Evolutionary conservation across 1,140 invertebrate genomes (phyloP).

Genomic region (Drosophila erecta): DNA sequence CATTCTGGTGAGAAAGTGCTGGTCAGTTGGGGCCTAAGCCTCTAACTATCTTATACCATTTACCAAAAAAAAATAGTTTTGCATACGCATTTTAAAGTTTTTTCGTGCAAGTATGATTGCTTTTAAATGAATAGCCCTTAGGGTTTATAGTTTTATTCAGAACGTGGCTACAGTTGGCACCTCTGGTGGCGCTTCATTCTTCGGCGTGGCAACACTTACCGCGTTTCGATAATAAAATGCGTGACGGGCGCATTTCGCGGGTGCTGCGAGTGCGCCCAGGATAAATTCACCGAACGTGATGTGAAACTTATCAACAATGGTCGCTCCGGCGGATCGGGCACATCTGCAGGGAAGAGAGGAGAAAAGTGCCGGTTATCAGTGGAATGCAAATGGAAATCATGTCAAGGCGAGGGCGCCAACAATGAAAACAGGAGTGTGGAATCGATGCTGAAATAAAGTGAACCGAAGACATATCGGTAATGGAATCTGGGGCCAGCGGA

Average conservation of each 20-base stretch:
- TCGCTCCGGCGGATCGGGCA: slow-evolving; percentile 89
- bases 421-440: slow-evolving; percentile 39
- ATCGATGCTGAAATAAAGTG: slow-evolving; percentile 19
- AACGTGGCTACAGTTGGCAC: neutral
- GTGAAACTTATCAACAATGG: slow-evolving; percentile 90
- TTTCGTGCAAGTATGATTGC: neutral
- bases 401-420: slow-evolving; percentile 45
- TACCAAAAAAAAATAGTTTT: too few relatives aligned
- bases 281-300: slow-evolving; percentile 90
- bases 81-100: too few relatives aligned
- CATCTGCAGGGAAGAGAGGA: slow-evolving; percentile 85
- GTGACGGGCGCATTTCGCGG: slow-evolving; percentile 89
- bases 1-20: neutral
- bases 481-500: slow-evolving; percentile 41
- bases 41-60: too few relatives aligned
- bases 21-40: neutral
- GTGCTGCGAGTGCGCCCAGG: slow-evolving; percentile 90
- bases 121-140: neutral
- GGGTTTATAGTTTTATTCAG: neutral
- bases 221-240: slow-evolving; percentile 90
- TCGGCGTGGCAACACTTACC: slow-evolving; percentile 86
- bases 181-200: neutral
- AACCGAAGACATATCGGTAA: slow-evolving; percentile 54
- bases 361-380: slow-evolving; percentile 64
- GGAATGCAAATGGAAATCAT: slow-evolving; percentile 69